A percentile compares a stretch with the other conserved stretches of the same genome.
Conservation (phyloP, 2,888 invertebrate genomes). For the Drosophila maculinotata region DNA sequence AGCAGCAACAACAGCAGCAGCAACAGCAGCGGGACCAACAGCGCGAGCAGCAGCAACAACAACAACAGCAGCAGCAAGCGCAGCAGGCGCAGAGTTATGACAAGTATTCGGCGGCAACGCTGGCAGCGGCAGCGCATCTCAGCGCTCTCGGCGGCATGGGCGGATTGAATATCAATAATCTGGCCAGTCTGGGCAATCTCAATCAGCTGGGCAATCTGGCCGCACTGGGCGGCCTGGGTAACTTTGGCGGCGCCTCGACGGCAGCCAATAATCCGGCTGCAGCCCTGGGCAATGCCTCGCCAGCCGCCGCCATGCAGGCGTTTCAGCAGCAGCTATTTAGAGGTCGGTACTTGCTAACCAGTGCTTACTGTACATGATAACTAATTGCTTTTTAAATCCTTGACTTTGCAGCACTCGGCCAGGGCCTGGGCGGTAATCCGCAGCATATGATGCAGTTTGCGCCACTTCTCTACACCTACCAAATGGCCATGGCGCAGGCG, state of each 20-base stretch:
- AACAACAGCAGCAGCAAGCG: slow-evolving; percentile 75
- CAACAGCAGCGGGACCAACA: slow-evolving; percentile 71
- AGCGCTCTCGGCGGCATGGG: slow-evolving; percentile 83
- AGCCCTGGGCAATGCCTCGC: slow-evolving; percentile 81
- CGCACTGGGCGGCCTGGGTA: slow-evolving; percentile 79
- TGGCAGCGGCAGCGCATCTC: slow-evolving; percentile 85
- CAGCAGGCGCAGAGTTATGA: slow-evolving; percentile 83
- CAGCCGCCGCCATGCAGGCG: slow-evolving; percentile 91
- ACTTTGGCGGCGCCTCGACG: slow-evolving; percentile 82
- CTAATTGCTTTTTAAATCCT: neutral
- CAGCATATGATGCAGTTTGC: slow-evolving; percentile 96
- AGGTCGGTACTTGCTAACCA: slow-evolving; percentile 86
- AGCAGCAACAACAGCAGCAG: slow-evolving; percentile 56
- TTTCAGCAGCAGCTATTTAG: slow-evolving; percentile 93
- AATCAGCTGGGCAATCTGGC: slow-evolving; percentile 83
- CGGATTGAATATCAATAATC: slow-evolving; percentile 82
- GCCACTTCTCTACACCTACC: slow-evolving; percentile 94
- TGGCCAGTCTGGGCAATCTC: slow-evolving; percentile 81
- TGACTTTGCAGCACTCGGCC: slow-evolving; percentile 82
- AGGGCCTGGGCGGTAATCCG: slow-evolving; percentile 86
- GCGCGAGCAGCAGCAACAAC: slow-evolving; percentile 79
- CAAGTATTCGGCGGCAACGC: slow-evolving; percentile 86
- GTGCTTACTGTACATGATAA: neutral
- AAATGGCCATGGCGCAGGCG: slow-evolving; percentile 93
- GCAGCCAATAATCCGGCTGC: slow-evolving; percentile 86